Conservation (phyloP, 1,140 invertebrate genomes). For the Drosophila miranda region DNA sequence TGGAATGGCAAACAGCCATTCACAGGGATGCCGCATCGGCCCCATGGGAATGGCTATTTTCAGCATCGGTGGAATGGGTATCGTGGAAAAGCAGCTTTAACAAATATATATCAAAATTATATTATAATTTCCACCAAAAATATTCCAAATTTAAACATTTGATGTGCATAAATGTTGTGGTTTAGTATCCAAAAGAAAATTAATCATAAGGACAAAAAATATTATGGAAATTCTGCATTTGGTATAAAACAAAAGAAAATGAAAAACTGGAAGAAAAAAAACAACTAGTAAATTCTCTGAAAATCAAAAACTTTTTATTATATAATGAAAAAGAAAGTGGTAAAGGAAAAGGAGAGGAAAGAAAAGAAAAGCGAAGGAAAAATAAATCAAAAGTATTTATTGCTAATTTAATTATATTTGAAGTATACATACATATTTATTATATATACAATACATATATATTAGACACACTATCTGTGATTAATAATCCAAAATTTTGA, state of each 20-base stretch:
- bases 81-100: too few species aligned
- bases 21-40: too few species aligned
- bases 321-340: slow-evolving; percentile 23
- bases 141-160: slow-evolving; percentile 59
- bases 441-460: slow-evolving; percentile 79
- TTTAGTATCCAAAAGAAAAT: slow-evolving; percentile 67
- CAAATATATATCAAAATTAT: slow-evolving; percentile 47
- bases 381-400: slow-evolving; percentile 72
- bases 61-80: too few species aligned
- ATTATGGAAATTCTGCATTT: slow-evolving; percentile 47
- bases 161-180: slow-evolving; percentile 78
- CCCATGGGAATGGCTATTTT: too few species aligned
- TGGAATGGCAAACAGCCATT: too few species aligned
- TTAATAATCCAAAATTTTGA: slow-evolving; percentile 83
- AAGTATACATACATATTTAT: slow-evolving; percentile 81
- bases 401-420: slow-evolving; percentile 81
- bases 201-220: slow-evolving; percentile 47
- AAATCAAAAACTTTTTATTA: slow-evolving; percentile 62
- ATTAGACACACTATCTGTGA: slow-evolving; percentile 83
- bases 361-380: slow-evolving; percentile 25
- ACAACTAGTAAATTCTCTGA: slow-evolving; percentile 55
- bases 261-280: slow-evolving; percentile 14
- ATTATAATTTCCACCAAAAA: slow-evolving; percentile 52
- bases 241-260: slow-evolving; percentile 33
- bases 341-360: slow-evolving; percentile 18